Evolutionary conservation across 2,797 vertebrate genomes (phyloP).

Genomic region (Parambassis ranga): DNA sequence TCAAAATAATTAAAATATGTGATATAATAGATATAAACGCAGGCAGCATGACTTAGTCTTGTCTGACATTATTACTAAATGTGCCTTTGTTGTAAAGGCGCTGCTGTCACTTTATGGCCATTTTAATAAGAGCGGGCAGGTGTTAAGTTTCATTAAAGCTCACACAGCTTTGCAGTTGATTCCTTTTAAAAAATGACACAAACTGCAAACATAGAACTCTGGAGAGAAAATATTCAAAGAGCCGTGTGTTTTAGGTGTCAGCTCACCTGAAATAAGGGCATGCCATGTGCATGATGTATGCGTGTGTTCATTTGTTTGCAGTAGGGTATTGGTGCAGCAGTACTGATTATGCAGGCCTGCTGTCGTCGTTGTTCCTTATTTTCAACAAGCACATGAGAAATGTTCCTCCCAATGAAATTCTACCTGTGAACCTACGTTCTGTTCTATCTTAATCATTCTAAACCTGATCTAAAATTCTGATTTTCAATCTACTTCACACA

Average conservation of each 20-base stretch:
- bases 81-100: neutral
- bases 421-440: too few species aligned
- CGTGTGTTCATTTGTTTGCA: conserved; percentile 2
- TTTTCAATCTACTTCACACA: too few species aligned
- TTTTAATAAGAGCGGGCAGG: conserved; percentile 14
- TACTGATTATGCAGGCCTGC: neutral
- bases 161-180: neutral
- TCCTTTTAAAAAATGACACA: neutral
- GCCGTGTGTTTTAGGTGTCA: neutral
- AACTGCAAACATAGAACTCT: neutral
- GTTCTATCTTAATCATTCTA: too few species aligned
- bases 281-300: neutral
- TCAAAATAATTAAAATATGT: too few species aligned
- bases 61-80: too few species aligned
- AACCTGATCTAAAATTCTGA: too few species aligned
- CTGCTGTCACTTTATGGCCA: neutral
- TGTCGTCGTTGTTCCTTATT: conserved; percentile 1
- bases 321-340: neutral
- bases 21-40: too few species aligned
- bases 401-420: too few species aligned
- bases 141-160: neutral
- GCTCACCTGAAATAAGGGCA: neutral
- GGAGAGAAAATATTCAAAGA: neutral
- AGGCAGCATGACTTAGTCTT: too few species aligned
- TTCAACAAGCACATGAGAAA: conserved; percentile 9